Conservation (phyloP, 2,113 vertebrate species). For the Nettapus auritus region DNA sequence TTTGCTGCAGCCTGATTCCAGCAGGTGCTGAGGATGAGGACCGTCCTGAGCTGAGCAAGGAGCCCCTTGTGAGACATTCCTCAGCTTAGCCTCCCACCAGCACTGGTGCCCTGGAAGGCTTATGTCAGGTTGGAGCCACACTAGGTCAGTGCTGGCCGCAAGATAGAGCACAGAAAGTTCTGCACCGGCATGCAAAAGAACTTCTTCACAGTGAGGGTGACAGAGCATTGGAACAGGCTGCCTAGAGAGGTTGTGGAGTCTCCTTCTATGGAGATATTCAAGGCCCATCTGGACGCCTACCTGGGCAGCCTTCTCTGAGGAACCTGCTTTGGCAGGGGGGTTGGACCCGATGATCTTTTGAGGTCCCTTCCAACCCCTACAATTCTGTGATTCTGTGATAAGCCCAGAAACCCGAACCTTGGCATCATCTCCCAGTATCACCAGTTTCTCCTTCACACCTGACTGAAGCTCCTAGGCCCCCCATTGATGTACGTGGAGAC, state of each 20-base stretch:
- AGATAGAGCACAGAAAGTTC: no score
- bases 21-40: neutral
- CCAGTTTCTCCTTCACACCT: neutral
- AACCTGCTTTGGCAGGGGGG: no score
- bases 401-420: neutral
- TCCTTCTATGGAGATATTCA: no score
- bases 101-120: neutral
- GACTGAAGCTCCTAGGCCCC: neutral
- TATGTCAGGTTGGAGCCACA: neutral
- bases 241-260: no score
- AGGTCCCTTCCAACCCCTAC: no score
- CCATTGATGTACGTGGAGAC: neutral
- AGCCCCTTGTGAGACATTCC: neutral
- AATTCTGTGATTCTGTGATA: no score
- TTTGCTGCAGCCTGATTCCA: neutral
- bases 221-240: no score
- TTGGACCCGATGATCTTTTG: no score
- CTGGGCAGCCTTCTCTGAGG: no score
- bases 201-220: no score
- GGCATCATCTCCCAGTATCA: neutral
- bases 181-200: no score
- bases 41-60: fast-evolving
- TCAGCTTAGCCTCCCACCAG: neutral
- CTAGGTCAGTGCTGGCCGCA: neutral
- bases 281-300: no score